These are phyloP conservation scores for Odocoileus virginianus DNA, from an alignment of 2,113 vertebrate species.

Conservation along the genomic window DNA sequence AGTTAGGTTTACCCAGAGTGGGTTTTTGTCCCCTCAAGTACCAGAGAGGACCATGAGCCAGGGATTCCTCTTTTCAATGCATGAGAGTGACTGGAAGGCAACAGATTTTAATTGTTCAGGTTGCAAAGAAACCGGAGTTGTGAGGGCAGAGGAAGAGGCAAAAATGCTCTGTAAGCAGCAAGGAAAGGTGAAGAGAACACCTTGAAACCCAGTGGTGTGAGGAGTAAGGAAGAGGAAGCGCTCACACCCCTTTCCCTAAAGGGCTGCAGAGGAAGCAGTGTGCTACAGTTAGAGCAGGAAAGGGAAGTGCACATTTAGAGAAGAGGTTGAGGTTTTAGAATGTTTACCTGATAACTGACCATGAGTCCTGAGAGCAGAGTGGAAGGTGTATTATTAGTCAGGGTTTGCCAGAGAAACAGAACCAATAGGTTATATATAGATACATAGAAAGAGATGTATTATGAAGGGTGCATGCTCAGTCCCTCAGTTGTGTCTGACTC, in stretches of 20 bases:
- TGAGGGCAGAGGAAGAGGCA: neutral
- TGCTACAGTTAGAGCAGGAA: neutral
- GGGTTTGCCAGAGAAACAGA: neutral
- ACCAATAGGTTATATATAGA: neutral
- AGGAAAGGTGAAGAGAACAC: neutral
- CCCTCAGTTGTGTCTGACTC: neutral
- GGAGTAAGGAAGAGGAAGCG: neutral
- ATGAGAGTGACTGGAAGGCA: neutral
- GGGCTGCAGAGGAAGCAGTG: neutral
- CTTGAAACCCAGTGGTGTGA: neutral
- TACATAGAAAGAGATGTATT: neutral
- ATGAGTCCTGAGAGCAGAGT: neutral
- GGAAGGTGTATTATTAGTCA: neutral
- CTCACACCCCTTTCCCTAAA: neutral
- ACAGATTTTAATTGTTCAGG: neutral
- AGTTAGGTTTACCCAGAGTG: neutral
- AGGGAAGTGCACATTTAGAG: neutral
- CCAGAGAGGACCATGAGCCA: neutral
- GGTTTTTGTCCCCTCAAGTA: neutral
- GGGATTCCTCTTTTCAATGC: neutral
- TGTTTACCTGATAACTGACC: neutral
- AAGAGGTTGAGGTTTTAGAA: neutral
- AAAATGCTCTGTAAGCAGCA: neutral
- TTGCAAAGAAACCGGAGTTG: neutral
- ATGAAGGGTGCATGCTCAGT: neutral